Conservation (phyloP, 92 coral and sea anemone genomes). For the Palythoa heliodiscus region DNA sequence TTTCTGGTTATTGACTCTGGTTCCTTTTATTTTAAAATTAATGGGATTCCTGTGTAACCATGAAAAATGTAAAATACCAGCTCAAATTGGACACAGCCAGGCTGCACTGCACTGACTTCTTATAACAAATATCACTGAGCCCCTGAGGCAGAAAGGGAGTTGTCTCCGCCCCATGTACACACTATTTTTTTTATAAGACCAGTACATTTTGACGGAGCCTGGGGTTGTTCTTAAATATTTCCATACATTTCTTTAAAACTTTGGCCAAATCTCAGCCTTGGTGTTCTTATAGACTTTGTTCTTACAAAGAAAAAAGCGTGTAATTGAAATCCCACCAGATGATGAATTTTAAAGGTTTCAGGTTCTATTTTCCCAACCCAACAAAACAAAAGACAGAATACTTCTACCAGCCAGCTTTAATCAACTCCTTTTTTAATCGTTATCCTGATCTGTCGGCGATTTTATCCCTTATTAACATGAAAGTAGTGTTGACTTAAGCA, state of each 20-base stretch:
- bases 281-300: background rate
- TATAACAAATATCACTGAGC: conserved; percentile 9
- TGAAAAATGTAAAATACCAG: conserved; percentile 6
- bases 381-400: conserved; percentile 10
- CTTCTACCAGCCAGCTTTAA: conserved; percentile 12
- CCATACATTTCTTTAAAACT: background rate
- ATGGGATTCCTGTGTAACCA: conserved; percentile 9
- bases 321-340: background rate
- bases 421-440: conserved; percentile 10
- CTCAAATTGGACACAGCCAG: conserved; percentile 17
- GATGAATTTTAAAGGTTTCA: conserved; percentile 8
- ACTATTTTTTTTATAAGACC: no score
- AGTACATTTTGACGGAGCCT: no score
- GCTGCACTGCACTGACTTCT: conserved; percentile 15
- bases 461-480: no score
- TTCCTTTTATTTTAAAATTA: background rate
- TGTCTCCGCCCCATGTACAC: no score
- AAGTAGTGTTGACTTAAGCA: no score
- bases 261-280: background rate
- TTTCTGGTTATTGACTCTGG: conserved; percentile 7
- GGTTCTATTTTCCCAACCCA: conserved; percentile 1
- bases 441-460: conserved; percentile 5
- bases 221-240: no score
- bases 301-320: conserved; percentile 1
- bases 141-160: background rate